Percentiles rank a stretch among this genome's conserved stretches.
Evolutionary conservation across 2,888 invertebrate species (phyloP).

Genomic region (Apantesis nais): DNA sequence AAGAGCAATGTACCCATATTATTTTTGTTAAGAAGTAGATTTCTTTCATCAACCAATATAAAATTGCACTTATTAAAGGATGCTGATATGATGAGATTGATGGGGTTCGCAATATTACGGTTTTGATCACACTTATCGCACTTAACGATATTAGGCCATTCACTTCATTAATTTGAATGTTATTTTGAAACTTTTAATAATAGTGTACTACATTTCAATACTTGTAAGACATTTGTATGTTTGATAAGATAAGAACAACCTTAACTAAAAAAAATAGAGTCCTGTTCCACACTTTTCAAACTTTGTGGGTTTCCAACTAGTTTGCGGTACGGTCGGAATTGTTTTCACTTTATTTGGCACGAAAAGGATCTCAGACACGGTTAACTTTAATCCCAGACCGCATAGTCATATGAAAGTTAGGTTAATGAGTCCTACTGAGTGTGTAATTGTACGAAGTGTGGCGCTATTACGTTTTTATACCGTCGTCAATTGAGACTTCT

Average conservation of each 20-base stretch:
- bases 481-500: constrained; percentile 17
- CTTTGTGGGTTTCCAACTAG: neutral
- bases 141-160: too few species aligned
- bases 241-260: neutral
- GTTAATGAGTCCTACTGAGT: constrained; percentile 15
- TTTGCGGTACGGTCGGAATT: neutral
- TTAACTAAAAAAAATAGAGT: neutral
- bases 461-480: constrained; percentile 22
- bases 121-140: too few species aligned
- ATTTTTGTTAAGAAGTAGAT: too few species aligned
- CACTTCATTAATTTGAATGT: too few species aligned
- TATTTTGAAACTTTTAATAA: too few species aligned
- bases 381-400: constrained; percentile 5
- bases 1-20: too few species aligned
- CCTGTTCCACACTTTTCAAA: neutral
- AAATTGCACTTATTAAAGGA: too few species aligned
- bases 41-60: too few species aligned
- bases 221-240: neutral
- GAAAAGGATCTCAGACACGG: constrained; percentile 9
- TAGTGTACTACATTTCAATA: neutral
- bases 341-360: constrained; percentile 1
- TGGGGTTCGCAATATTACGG: too few species aligned
- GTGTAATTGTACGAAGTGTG: constrained; percentile 9
- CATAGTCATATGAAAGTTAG: constrained; percentile 10
- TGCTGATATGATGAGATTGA: too few species aligned